These are phyloP conservation scores for Steinernema khuongi DNA, from an alignment of 1,140 invertebrate genomes.

Conservation along the genomic window DNA sequence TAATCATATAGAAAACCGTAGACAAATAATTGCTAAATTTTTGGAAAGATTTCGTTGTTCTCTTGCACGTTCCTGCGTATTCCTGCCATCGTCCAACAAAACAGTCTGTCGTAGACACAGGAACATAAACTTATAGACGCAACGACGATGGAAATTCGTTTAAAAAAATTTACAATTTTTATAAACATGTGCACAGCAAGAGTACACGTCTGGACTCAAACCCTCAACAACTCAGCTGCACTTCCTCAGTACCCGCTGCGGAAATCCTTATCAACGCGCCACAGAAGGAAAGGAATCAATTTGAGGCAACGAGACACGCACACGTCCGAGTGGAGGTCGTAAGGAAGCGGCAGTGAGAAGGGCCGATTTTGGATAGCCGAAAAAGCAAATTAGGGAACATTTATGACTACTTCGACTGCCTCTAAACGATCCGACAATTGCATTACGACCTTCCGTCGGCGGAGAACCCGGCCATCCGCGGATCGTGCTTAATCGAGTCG, in stretches of 20 bases:
- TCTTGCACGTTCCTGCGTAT: too few species aligned
- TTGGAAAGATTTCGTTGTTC: too few species aligned
- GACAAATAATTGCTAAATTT: too few species aligned
- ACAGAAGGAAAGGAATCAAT: neutral
- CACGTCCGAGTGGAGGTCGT: neutral
- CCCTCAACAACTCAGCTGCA: neutral
- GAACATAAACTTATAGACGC: too few species aligned
- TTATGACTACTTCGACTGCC: slow-evolving; percentile 9
- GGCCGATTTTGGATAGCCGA: slow-evolving; percentile 16
- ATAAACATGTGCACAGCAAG: too few species aligned
- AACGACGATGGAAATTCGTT: too few species aligned
- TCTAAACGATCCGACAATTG: slow-evolving; percentile 16
- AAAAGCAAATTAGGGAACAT: slow-evolving; percentile 15
- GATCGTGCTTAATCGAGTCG: slow-evolving; percentile 6
- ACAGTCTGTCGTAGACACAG: too few species aligned
- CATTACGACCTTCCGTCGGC: slow-evolving; percentile 11
- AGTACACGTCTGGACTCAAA: too few species aligned
- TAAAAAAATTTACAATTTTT: too few species aligned
- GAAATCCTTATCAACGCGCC: neutral
- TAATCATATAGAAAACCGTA: too few species aligned
- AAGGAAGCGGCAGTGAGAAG: slow-evolving; percentile 12
- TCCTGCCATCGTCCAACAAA: too few species aligned
- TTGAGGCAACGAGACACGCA: neutral
- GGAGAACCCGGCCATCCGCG: neutral
- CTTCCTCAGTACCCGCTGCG: neutral